Conservation (phyloP, 2,113 vertebrate genomes). For the Protobothrops flavoviridis region DNA sequence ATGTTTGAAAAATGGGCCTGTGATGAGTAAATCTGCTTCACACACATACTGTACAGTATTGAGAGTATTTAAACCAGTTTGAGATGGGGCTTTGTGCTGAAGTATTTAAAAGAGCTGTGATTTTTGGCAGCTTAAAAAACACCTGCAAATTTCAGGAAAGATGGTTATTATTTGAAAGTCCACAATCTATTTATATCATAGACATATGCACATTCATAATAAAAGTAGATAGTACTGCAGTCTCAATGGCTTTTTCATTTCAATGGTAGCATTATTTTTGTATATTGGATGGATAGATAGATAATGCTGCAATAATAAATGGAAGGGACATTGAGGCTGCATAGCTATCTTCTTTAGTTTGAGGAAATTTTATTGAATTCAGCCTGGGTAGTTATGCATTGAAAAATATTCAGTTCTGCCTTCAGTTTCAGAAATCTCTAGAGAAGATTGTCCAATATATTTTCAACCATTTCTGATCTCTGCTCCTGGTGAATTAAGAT, state of each 20-base stretch:
- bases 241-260: neutral
- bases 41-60: neutral
- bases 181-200: neutral
- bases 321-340: neutral
- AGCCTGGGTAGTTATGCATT: neutral
- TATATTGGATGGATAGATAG: neutral
- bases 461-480: neutral
- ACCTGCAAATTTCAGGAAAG: too few relatives aligned
- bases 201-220: neutral
- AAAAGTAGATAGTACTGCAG: neutral
- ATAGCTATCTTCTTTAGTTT: neutral
- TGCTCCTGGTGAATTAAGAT: neutral
- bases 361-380: neutral
- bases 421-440: neutral
- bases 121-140: neutral
- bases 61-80: neutral
- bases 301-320: neutral
- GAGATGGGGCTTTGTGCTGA: neutral
- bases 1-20: neutral
- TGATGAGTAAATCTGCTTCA: neutral
- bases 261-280: neutral
- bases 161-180: neutral
- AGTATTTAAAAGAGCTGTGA: neutral
- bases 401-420: neutral
- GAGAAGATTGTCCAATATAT: neutral